Conservation (phyloP, 2,888 invertebrate species). For the Euplagia quadripunctaria region DNA sequence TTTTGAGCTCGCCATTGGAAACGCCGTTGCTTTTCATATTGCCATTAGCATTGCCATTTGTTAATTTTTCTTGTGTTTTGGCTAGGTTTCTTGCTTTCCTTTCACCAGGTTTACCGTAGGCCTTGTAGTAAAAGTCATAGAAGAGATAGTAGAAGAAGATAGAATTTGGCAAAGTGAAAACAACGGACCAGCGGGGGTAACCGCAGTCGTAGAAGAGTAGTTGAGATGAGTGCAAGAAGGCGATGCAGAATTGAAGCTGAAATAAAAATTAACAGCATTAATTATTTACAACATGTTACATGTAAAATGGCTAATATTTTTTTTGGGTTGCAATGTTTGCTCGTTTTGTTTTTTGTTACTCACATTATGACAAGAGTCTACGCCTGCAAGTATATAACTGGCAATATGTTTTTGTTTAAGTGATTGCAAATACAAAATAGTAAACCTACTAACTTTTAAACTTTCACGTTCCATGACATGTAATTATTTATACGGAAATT, state of each 20-base stretch:
- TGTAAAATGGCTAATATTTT: not conserved
- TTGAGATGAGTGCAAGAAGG: conserved; percentile 95
- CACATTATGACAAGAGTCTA: no score
- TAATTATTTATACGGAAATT: no score
- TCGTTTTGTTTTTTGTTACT: not conserved
- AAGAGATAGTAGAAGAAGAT: conserved; percentile 97
- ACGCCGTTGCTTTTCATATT: conserved; percentile 47
- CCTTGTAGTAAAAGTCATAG: conserved; percentile 95
- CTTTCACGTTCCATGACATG: no score
- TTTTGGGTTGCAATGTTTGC: no score
- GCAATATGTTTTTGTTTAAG: no score
- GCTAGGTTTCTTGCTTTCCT: conserved; percentile 46
- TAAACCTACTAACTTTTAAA: no score
- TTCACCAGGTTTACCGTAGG: conserved; percentile 86
- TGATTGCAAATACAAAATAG: no score
- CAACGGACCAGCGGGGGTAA: conserved; percentile 94
- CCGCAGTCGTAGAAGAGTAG: conserved; percentile 95
- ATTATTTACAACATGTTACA: not conserved
- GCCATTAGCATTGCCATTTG: conserved; percentile 58
- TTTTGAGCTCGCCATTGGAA: conserved; percentile 40
- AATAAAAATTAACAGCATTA: conserved; percentile 59
- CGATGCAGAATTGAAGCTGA: conserved; percentile 96
- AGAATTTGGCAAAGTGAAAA: conserved; percentile 95
- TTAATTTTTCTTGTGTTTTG: conserved; percentile 42
- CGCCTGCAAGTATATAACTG: no score